A percentile compares a stretch with the other conserved stretches of the same genome.
Conservation (phyloP, 1,140 invertebrate species). For the Drosophila grimshawi region DNA sequence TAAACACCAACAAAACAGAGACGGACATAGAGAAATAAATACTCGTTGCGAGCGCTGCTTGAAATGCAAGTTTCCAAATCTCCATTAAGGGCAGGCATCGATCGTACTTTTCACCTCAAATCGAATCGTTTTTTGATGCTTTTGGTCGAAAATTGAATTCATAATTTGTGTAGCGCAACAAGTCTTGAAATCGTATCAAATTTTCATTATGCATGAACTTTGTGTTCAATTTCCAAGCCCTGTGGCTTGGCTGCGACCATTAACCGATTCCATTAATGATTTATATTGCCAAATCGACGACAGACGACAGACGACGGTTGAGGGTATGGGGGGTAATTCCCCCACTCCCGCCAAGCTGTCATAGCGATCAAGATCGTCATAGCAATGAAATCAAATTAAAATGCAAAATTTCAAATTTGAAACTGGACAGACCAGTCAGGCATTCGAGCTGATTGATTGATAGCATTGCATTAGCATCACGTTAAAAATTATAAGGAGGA, state of each 20-base stretch:
- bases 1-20: constrained; percentile 32
- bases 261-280: constrained; percentile 63
- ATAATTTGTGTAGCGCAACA: constrained; percentile 56
- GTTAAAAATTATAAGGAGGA: constrained; percentile 44
- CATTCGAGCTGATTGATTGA: constrained; percentile 40
- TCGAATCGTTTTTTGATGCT: constrained; percentile 18
- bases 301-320: background rate
- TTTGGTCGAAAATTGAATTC: constrained; percentile 50
- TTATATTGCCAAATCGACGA: constrained; percentile 71
- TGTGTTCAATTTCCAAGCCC: constrained; percentile 59
- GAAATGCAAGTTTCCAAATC: constrained; percentile 62
- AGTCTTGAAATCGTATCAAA: constrained; percentile 40
- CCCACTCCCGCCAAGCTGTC: background rate
- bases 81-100: constrained; percentile 12
- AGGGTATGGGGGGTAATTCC: constrained; percentile 1
- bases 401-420: constrained; percentile 57
- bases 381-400: constrained; percentile 64
- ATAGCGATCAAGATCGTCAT: constrained; percentile 53
- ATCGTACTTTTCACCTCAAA: constrained; percentile 56
- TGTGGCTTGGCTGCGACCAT: constrained; percentile 27
- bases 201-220: constrained; percentile 63
- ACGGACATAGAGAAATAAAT: constrained; percentile 7
- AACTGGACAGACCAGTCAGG: constrained; percentile 20
- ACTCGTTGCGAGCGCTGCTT: constrained; percentile 11
- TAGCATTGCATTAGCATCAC: constrained; percentile 50